Base-by-base conservation (phyloP, 1,140 invertebrate species). In the Zaprionus davidi region DNA sequence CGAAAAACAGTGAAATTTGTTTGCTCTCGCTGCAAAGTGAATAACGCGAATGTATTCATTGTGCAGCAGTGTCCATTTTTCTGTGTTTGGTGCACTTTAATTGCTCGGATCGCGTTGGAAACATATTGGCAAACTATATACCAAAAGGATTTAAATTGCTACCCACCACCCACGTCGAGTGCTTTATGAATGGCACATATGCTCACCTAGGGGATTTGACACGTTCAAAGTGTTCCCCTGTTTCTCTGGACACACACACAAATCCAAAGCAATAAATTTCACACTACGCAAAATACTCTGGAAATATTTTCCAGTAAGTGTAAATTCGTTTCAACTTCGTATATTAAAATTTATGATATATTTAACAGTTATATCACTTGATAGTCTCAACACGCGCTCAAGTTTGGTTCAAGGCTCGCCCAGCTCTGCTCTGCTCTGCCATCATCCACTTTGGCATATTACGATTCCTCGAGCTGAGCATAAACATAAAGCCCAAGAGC, bases 401-500 rank as follows among this genome's bases (percentile, higher is more conserved):
- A 58, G 67, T 38, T 56, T 56, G 56, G 15, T 55, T 63, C 41
- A 63, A 63, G 58, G 51, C 58, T 44, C 51, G 22, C 56, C 59
- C 77, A 55, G 28, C 71, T 26, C 59, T 26, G 20, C 20, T 20
- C 20, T 20, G 55, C 64, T 78, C 55, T 65, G 28, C 62, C 60
- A 77, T 73, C 79, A 87, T 64, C 67, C 84, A 87, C 80, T 86
- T 70, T 57, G 76, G 73, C 66, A 78, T 71, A 74, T 53, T 69
- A 26, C 66, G 22, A 59, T 34, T 34, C 9, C 3, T 9, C 31
- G 22, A 66, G 63, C 49, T n/a, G 44, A 36, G 58, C 64, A 69
- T 71, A 72, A 74, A 74, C 77, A 87, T 83, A 88, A 86, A 88
- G 84, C 88, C 77, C 77, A 76, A 76, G 71, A 77, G 72, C 79